Percentiles rank a stretch among this genome's conserved stretches.
phyloP scores from a whole-genome alignment of 2,888 invertebrate species.

The Linnaemya tessellans region DNA sequence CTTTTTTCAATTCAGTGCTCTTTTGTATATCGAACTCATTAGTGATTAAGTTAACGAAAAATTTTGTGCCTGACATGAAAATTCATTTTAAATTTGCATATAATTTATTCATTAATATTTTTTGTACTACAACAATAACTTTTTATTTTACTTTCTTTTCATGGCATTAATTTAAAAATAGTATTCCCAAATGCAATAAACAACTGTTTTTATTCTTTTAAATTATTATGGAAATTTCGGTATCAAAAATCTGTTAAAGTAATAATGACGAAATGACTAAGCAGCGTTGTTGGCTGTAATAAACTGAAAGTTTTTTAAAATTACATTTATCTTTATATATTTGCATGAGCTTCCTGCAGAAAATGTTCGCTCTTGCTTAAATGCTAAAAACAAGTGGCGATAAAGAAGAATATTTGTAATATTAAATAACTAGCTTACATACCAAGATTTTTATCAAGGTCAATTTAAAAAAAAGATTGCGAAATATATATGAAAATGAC shows the following conservation, averaged over 20 bases:
- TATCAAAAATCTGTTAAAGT: neutral
- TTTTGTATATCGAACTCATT: too few relatives aligned
- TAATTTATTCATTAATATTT: neutral
- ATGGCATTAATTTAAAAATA: neutral
- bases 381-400: neutral
- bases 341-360: neutral
- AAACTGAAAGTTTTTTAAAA: conserved; percentile 18
- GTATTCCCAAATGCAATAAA: neutral
- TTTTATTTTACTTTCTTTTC: neutral
- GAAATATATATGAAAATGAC: neutral
- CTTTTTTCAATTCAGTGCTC: neutral
- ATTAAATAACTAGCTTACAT: conserved; percentile 2
- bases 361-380: neutral
- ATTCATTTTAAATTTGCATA: too few relatives aligned
- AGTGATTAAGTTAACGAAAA: too few relatives aligned
- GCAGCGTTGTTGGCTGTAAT: conserved; percentile 9
- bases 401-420: conserved; percentile 1
- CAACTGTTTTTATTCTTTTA: conserved; percentile 8
- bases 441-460: conserved; percentile 31
- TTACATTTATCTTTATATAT: conserved; percentile 2
- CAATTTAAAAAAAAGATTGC: conserved; percentile 23
- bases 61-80: too few relatives aligned
- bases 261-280: too few relatives aligned
- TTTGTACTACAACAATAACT: neutral
- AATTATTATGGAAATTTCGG: conserved; percentile 7